A percentile compares a stretch with the other conserved stretches of the same genome.
Conservation (phyloP, 2,888 invertebrate genomes). For the Exephanes ischioxanthus region DNA sequence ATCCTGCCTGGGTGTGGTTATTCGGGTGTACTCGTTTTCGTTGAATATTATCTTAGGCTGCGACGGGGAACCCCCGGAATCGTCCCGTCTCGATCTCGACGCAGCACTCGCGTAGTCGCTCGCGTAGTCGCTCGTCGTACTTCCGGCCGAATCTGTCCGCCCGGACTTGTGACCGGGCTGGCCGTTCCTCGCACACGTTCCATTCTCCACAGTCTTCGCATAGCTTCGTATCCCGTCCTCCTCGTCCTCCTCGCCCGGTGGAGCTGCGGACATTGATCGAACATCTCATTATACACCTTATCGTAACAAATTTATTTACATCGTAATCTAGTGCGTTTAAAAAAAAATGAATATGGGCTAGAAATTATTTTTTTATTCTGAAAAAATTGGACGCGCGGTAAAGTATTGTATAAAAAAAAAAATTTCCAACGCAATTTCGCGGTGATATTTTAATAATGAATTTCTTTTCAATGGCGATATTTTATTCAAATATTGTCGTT, state of each 20-base stretch:
- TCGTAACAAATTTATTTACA: background rate
- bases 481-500: too few relatives aligned
- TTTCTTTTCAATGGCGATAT: too few relatives aligned
- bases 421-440: too few relatives aligned
- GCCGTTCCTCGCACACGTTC: conserved; percentile 69
- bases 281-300: background rate
- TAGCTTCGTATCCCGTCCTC: conserved; percentile 80
- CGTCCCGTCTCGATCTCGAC: conserved; percentile 73
- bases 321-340: background rate
- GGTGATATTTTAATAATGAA: too few relatives aligned
- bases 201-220: conserved; percentile 77
- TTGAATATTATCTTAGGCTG: conserved; percentile 87
- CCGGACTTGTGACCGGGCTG: conserved; percentile 70
- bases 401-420: too few relatives aligned
- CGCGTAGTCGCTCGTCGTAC: conserved; percentile 72
- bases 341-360: too few relatives aligned
- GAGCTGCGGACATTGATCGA: conserved; percentile 75
- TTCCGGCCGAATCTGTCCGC: conserved; percentile 74
- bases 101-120: conserved; percentile 75
- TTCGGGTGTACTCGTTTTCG: conserved; percentile 90
- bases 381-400: too few relatives aligned
- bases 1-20: conserved; percentile 90
- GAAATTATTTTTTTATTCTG: too few relatives aligned
- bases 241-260: conserved; percentile 83
- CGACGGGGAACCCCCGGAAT: conserved; percentile 76